Evolutionary conservation across 2,797 vertebrate genomes (phyloP).

Genomic region (Galaxias olidus): DNA sequence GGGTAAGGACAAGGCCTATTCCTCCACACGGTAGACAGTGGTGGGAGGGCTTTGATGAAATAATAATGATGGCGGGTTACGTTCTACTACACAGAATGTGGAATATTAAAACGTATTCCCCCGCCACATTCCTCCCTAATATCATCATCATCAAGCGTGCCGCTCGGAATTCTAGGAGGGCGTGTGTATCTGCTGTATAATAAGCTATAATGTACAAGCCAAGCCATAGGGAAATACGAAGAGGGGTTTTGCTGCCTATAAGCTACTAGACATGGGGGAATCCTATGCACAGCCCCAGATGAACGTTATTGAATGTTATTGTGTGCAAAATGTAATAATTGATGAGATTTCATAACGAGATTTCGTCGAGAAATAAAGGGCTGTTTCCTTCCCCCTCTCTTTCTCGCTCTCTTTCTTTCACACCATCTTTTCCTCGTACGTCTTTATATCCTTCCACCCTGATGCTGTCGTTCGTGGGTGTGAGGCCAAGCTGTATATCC

Average conservation of each 20-base stretch:
- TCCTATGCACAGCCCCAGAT: not conserved
- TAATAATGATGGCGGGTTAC: slow-evolving; percentile 65
- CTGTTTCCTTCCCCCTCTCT: too few species aligned
- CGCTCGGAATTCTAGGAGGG: slow-evolving; percentile 50
- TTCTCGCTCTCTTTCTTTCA: too few species aligned
- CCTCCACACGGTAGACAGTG: slow-evolving; percentile 58
- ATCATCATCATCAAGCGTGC: slow-evolving; percentile 47
- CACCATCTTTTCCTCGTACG: too few species aligned
- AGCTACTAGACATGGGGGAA: not conserved
- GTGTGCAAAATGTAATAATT: not conserved
- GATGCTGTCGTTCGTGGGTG: not conserved
- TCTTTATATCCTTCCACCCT: not conserved
- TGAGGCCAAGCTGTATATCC: not conserved
- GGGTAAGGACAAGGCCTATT: slow-evolving; percentile 56
- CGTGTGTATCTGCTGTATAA: not conserved
- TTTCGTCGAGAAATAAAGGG: too few species aligned
- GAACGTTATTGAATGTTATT: not conserved
- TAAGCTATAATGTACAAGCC: not conserved
- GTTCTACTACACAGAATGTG: slow-evolving; percentile 62
- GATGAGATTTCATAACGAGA: not conserved
- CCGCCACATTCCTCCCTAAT: slow-evolving; percentile 50
- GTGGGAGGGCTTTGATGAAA: slow-evolving; percentile 69
- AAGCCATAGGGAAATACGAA: not conserved
- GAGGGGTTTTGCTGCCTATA: not conserved
- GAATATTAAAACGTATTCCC: slow-evolving; percentile 46